Percentiles rank a stretch among this genome's conserved stretches.
These are phyloP conservation scores for Pseudomyrmex pallidus DNA, from an alignment of 1,140 invertebrate species.

Conservation along the genomic window DNA sequence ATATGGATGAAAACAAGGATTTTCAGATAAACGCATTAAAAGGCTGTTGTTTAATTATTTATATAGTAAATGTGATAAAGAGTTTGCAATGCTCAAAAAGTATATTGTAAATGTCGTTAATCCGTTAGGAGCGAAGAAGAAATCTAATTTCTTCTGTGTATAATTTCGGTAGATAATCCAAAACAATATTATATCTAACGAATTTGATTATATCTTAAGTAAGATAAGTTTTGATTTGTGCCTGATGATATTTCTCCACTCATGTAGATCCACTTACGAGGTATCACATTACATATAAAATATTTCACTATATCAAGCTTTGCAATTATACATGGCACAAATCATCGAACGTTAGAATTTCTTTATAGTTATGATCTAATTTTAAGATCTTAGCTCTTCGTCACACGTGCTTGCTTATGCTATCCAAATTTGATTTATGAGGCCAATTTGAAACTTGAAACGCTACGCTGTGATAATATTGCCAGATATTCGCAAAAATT, in stretches of 20 bases:
- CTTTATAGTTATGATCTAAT: not conserved
- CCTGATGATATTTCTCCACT: conserved; percentile 17
- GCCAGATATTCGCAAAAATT: not conserved
- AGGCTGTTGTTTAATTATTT: conserved; percentile 32
- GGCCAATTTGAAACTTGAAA: not conserved
- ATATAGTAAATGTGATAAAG: conserved; percentile 3
- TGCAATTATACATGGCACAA: conserved; percentile 5
- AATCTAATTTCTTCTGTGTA: conserved; percentile 3
- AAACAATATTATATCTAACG: conserved; percentile 13
- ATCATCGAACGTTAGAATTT: not conserved
- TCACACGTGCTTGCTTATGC: not conserved
- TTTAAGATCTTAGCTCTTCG: not conserved
- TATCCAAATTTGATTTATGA: conserved; percentile 31
- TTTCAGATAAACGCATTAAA: conserved; percentile 8
- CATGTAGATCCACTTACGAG: not conserved
- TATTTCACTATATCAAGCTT: conserved; percentile 13
- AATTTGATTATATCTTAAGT: not conserved
- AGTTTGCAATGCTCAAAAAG: conserved; percentile 9
- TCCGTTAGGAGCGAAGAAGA: not conserved
- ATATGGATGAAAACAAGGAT: not conserved
- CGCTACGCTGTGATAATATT: conserved; percentile 7
- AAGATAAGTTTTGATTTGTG: not conserved
- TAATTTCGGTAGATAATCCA: conserved; percentile 7
- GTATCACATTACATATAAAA: conserved; percentile 31
- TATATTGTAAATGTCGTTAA: conserved; percentile 8